Conservation (phyloP, 2,797 vertebrate species). For the Australoheros facetus region DNA sequence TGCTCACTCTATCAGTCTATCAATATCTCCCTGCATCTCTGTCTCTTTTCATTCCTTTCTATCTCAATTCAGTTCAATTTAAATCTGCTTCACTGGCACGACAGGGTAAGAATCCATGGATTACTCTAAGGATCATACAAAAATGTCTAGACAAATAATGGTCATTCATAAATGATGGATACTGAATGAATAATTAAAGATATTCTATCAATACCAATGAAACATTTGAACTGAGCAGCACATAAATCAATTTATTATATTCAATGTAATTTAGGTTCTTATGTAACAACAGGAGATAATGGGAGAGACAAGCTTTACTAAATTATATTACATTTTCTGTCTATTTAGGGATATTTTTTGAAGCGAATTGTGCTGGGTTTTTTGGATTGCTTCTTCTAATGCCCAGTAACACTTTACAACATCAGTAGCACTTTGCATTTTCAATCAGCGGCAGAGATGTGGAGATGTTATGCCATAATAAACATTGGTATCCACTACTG, state of each 20-base stretch:
- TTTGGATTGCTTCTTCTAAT: neutral
- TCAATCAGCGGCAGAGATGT: neutral
- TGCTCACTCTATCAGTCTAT: conserved; percentile 56
- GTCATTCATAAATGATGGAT: conserved; percentile 40
- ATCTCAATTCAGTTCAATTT: conserved; percentile 53
- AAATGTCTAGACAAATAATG: conserved; percentile 40
- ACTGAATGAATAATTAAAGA: conserved; percentile 40
- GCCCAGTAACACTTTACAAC: neutral
- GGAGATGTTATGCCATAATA: neutral
- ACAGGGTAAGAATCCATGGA: conserved; percentile 24
- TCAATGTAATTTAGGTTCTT: neutral
- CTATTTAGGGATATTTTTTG: neutral
- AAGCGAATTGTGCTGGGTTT: neutral
- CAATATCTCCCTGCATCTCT: conserved; percentile 57
- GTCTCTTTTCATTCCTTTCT: conserved; percentile 61
- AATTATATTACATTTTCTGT: neutral
- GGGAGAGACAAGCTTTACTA: neutral
- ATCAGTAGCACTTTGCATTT: neutral
- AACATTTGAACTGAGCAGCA: conserved; percentile 1
- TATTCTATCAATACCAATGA: conserved; percentile 43
- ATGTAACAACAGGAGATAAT: neutral
- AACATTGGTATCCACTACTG: neutral
- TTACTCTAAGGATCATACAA: conserved; percentile 28
- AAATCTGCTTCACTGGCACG: conserved; percentile 50
- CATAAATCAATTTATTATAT: neutral